These are phyloP conservation scores for Poeciliopsis presidionis DNA, from an alignment of 2,797 vertebrate species.

Conservation along the genomic window DNA sequence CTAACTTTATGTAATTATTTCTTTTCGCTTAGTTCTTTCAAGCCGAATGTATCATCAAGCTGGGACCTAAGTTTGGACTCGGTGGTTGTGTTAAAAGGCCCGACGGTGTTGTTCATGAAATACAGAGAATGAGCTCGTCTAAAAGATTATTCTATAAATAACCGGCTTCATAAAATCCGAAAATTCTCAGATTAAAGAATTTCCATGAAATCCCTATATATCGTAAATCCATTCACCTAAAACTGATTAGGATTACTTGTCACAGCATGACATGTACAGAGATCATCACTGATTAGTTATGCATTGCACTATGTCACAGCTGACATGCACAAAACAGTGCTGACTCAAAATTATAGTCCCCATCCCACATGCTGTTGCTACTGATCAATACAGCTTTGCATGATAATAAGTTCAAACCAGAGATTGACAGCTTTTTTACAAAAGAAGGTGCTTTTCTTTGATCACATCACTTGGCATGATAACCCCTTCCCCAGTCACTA, in stretches of 20 bases:
- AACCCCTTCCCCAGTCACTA: not conserved
- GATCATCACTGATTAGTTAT: not conserved
- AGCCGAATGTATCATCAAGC: conserved; percentile 6
- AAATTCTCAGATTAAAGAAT: conserved; percentile 7
- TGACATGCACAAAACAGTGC: not conserved
- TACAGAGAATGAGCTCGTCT: not conserved
- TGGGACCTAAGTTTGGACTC: not conserved
- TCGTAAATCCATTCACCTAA: conserved; percentile 6
- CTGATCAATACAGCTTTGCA: not conserved
- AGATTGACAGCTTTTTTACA: not conserved
- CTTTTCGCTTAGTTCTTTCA: conserved; percentile 10
- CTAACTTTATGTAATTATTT: conserved; percentile 47
- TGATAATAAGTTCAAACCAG: not conserved
- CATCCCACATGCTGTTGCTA: not conserved
- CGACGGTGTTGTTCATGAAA: not conserved
- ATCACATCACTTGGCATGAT: not conserved
- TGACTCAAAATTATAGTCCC: not conserved
- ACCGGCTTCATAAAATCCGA: not conserved
- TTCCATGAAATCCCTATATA: not conserved
- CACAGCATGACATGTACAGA: not conserved
- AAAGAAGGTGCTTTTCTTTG: not conserved
- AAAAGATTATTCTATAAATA: not conserved
- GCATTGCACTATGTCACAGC: not conserved
- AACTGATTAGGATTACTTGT: conserved; percentile 3
- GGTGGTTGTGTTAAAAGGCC: not conserved